phyloP scores from a whole-genome alignment of 2,113 vertebrate species.

The Dolichallabes microphthalmus region DNA sequence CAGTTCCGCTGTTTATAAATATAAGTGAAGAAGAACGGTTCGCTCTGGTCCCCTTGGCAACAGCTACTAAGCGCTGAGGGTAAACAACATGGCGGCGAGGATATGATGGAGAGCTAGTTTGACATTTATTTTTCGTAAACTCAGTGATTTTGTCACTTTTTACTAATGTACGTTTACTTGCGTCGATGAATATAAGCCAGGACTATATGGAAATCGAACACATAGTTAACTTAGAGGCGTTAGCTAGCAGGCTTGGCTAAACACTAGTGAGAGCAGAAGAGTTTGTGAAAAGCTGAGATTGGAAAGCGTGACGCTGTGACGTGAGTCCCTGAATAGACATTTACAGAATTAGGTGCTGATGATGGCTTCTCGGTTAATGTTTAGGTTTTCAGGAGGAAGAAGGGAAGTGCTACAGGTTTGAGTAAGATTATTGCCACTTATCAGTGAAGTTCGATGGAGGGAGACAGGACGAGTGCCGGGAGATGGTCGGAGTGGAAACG shows the following conservation, averaged over 20 bases:
- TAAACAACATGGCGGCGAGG: slow-evolving; percentile 35
- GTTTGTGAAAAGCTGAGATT: slow-evolving; percentile 12
- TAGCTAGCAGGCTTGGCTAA: not conserved
- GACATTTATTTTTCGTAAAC: not conserved
- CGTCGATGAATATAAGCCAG: too few species aligned
- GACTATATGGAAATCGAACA: not conserved
- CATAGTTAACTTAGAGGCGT: not conserved
- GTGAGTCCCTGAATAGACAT: not conserved
- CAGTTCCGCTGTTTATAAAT: not conserved
- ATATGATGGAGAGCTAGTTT: not conserved
- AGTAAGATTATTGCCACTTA: not conserved
- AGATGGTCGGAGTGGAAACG: slow-evolving; percentile 71
- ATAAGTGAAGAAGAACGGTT: slow-evolving; percentile 2
- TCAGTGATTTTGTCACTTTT: not conserved
- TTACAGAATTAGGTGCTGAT: not conserved
- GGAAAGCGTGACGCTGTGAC: not conserved
- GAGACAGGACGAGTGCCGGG: not conserved
- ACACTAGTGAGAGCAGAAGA: not conserved
- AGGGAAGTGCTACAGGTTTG: not conserved
- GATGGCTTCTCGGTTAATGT: not conserved
- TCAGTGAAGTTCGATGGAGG: not conserved
- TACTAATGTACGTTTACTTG: not conserved
- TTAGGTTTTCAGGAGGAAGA: not conserved
- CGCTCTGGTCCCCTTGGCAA: slow-evolving; percentile 37
- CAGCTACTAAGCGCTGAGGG: slow-evolving; percentile 28